Conservation (phyloP, 2,113 vertebrate genomes). For the Tachysurus fulvidraco region DNA sequence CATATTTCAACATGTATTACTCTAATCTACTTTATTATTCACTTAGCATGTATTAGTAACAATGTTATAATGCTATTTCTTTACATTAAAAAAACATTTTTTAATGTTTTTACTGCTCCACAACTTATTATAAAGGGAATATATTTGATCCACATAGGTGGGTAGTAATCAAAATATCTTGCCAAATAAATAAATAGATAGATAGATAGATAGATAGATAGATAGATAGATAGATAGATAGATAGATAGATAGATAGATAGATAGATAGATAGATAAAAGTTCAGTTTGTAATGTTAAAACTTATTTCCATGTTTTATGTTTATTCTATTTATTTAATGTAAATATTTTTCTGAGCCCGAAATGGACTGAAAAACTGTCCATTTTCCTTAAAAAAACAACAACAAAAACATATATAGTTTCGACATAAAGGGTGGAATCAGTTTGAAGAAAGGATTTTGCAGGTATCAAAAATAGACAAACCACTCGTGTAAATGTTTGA, state of each 20-base stretch:
- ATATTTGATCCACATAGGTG: not conserved
- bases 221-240: no score
- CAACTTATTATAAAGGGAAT: not conserved
- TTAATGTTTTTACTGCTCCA: not conserved
- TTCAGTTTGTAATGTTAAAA: no score
- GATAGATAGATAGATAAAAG: no score
- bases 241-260: no score
- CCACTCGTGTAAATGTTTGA: not conserved
- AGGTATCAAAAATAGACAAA: not conserved
- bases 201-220: no score
- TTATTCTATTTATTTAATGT: no score
- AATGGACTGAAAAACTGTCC: no score
- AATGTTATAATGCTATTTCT: not conserved
- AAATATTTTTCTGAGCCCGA: not conserved
- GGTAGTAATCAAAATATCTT: not conserved
- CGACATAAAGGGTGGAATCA: no score
- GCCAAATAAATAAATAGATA: not conserved
- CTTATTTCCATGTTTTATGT: not conserved
- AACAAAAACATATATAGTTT: no score
- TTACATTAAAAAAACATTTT: no score
- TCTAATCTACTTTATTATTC: not conserved
- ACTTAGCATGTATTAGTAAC: not conserved
- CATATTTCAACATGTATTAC: not conserved
- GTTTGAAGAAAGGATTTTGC: not conserved
- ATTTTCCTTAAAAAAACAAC: no score